phyloP scores from a whole-genome alignment of 2,113 vertebrate genomes.

The Gymnogyps californianus region DNA sequence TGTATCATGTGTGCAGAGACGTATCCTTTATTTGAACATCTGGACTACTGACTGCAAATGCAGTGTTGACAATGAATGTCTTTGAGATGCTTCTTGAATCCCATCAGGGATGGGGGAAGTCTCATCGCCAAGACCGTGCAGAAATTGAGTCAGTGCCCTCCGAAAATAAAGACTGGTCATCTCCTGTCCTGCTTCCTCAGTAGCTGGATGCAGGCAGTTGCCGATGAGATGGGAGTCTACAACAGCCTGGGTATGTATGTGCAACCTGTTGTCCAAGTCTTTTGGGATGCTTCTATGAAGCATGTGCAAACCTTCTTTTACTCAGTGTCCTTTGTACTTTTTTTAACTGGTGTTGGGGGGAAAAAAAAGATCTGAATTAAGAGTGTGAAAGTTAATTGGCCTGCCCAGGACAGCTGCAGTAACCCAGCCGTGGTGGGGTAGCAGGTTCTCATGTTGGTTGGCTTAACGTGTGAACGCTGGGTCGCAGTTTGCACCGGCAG shows the following conservation, averaged over 20 bases:
- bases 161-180: neutral
- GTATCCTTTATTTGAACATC: neutral
- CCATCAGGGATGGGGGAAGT: neutral
- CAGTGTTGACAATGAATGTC: neutral
- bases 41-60: neutral
- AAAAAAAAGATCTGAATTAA: neutral
- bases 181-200: neutral
- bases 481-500: neutral
- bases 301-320: neutral
- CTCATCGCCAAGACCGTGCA: accelerated
- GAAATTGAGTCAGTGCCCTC: neutral
- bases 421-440: neutral
- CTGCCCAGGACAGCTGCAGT: neutral
- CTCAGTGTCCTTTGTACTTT: neutral
- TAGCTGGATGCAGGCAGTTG: neutral
- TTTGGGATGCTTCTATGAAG: neutral
- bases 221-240: neutral
- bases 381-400: neutral
- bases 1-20: neutral
- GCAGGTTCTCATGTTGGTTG: neutral
- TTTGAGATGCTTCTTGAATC: neutral
- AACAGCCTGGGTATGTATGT: neutral
- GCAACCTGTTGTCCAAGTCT: neutral
- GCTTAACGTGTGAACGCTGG: no score
- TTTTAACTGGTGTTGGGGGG: neutral